Evolutionary conservation across 53 echinoderm and acorn worm genomes (phyloP).

Genomic region (Antedon mediterranea): DNA sequence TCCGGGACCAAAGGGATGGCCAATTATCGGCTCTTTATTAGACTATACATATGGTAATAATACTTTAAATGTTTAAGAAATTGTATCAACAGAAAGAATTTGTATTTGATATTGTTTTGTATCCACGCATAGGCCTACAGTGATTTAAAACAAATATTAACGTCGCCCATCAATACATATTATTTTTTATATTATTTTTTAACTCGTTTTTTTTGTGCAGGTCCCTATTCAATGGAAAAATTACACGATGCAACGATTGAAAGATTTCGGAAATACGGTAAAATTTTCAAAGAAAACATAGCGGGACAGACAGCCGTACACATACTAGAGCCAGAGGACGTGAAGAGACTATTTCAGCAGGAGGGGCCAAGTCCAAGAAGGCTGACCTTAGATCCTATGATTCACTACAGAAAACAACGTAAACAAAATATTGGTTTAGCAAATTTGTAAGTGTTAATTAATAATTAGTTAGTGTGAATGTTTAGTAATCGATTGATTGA

Average conservation of each 20-base stretch:
- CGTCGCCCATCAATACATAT: no score
- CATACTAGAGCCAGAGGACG: conserved; percentile 80
- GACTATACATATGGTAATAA: conserved; percentile 79
- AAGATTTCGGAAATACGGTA: conserved; percentile 78
- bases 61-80: no score
- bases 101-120: no score
- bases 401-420: conserved; percentile 53
- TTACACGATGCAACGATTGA: conserved; percentile 84
- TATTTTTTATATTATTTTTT: neutral
- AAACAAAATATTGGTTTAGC: conserved; percentile 69
- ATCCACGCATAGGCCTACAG: no score
- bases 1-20: conserved; percentile 86
- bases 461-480: no score
- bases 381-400: conserved; percentile 77
- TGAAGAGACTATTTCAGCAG: conserved; percentile 57
- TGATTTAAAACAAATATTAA: no score
- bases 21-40: conserved; percentile 68
- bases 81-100: no score
- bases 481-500: no score
- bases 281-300: conserved; percentile 78
- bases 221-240: conserved; percentile 62
- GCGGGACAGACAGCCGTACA: conserved; percentile 71
- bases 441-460: conserved; percentile 49
- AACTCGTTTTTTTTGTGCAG: conserved; percentile 24
- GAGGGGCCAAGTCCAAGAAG: conserved; percentile 63